phyloP scores from a whole-genome alignment of 2,797 vertebrate genomes.

The Tolypeutes matacus region DNA sequence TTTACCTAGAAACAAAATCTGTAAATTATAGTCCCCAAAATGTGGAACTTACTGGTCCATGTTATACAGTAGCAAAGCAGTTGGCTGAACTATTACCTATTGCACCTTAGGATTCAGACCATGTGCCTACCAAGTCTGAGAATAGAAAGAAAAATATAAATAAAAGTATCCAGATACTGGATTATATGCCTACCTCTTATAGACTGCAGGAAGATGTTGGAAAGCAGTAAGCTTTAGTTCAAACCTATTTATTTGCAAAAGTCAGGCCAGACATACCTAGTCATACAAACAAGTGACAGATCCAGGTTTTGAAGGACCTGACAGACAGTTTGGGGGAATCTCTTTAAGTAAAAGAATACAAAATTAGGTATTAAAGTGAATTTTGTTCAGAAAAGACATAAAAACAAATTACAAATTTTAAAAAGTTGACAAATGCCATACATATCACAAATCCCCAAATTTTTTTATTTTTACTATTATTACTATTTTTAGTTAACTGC shows the following conservation, averaged over 20 bases:
- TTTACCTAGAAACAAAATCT: background rate
- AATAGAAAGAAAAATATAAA: background rate
- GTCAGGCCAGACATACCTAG: background rate
- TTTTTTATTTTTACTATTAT: background rate
- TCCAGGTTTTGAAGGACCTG: background rate
- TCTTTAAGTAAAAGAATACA: background rate
- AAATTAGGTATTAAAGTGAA: background rate
- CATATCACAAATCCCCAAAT: background rate
- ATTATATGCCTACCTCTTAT: background rate
- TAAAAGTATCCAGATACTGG: background rate
- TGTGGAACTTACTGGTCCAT: background rate
- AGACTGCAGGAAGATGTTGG: background rate
- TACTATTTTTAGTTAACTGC: background rate
- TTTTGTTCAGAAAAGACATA: background rate
- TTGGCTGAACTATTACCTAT: background rate
- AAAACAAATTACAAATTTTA: background rate
- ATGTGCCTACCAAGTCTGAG: background rate
- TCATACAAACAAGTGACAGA: background rate
- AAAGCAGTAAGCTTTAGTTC: background rate
- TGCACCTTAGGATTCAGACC: background rate
- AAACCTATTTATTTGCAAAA: background rate
- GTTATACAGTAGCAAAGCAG: no score
- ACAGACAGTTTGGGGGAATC: background rate
- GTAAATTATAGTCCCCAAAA: background rate
- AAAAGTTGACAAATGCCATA: background rate